Evolutionary conservation across 2,888 invertebrate genomes (phyloP), one percentile per base, ranked within the genome.

Genomic region (Stenodema calcarata): DNA sequence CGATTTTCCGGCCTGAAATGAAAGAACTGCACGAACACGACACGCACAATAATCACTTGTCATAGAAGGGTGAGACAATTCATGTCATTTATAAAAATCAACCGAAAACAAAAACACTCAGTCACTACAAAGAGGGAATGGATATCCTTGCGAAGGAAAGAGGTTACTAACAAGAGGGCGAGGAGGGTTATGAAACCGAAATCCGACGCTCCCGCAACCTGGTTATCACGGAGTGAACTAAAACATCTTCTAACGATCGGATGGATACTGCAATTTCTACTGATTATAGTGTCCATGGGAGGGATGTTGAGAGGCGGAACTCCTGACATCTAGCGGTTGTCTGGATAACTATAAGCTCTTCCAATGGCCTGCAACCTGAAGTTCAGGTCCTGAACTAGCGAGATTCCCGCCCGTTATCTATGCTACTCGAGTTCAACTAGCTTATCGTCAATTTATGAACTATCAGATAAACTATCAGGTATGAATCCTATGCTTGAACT

Each of bases 151-250:
- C 44, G 42, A 78, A 78, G 78, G 78, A 78, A 41, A 78, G 78
- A 78, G 78, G 42, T 78, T 78, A 78, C 78, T 78, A 78, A 78
- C 41, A 78, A 23, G 78, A 44, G 78, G 78, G 41, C 78, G 78
- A 78, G 42, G n/a, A 78, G 41, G 78, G 78, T 78, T 78, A 78
- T 78, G 78, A 78, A 78, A 78, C 78, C 44, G 35, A 42, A 78
- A 78, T 44, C 0, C 78, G 78, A 41, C 42, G 44, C 78, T 78
- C 78, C 78, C 78, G 78, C 78, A 42, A 44, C 44, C 78, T 78
- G 27, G 78, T 27, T 6, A 44, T 16, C 6, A 1, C 12, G 9
- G 14, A 9, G 78, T 18, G 78, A 78, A 78, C 44, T 42, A 62
- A 27, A 18, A 18, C 6, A 23, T 11, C 23, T 23, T 23, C 23